A percentile compares a stretch with the other conserved stretches of the same genome.
Evolutionary conservation across 2,113 vertebrate species (phyloP).

Genomic region (Tachuris rubrigastra): DNA sequence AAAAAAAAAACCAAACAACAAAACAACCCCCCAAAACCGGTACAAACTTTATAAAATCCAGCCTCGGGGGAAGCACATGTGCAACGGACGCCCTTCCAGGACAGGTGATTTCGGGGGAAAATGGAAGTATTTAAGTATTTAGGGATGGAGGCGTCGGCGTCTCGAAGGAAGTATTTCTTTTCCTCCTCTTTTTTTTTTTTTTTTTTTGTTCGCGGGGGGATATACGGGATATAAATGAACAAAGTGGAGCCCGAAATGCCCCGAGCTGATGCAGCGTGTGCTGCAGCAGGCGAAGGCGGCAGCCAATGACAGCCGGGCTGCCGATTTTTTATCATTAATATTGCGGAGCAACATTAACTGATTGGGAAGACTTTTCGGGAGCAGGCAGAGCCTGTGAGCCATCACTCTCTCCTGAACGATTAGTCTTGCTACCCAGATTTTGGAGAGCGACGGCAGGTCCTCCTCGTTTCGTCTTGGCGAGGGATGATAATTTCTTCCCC

Average conservation of each 20-base stretch:
- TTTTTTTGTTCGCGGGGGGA: neutral
- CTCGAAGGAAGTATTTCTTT: neutral
- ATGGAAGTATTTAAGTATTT: neutral
- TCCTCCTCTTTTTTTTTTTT: neutral
- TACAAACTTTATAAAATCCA: neutral
- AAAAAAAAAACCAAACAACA: fast-evolving
- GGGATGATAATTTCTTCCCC: neutral
- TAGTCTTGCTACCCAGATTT: neutral
- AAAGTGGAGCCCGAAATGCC: neutral
- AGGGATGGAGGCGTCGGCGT: neutral
- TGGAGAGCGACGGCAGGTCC: neutral
- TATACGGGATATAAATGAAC: neutral
- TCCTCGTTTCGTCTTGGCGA: neutral
- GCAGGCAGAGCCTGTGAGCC: constrained; percentile 6
- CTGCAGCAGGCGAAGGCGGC: neutral
- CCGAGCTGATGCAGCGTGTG: neutral
- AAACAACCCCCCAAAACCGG: fast-evolving
- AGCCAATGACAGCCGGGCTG: constrained; percentile 24
- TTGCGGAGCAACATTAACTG: neutral
- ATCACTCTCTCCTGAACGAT: neutral
- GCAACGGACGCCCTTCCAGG: neutral
- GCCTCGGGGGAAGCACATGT: neutral
- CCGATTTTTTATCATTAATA: constrained; percentile 23
- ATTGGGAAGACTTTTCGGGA: constrained; percentile 33
- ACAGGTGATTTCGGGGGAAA: neutral